phyloP scores from a whole-genome alignment of 2,888 invertebrate genomes.

The Andrena flavipes region DNA sequence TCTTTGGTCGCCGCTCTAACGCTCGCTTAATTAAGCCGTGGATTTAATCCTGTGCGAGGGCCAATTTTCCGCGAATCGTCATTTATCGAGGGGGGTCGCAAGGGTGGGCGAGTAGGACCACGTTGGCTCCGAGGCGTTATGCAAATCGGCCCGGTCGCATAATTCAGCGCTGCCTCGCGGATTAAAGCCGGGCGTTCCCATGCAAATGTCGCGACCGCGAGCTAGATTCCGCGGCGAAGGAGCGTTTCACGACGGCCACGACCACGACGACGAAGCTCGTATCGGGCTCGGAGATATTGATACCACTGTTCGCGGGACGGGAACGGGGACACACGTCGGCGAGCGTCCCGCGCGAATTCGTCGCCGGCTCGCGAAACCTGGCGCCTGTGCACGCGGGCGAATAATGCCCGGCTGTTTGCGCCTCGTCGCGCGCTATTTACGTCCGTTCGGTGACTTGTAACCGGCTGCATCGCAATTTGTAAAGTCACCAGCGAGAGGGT shows the following conservation, averaged over 20 bases:
- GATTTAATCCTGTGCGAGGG: conserved; percentile 66
- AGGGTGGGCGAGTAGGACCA: conserved; percentile 33
- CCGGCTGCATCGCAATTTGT: conserved; percentile 55
- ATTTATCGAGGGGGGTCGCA: conserved; percentile 74
- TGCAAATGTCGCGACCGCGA: conserved; percentile 70
- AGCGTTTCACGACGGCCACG: conserved; percentile 39
- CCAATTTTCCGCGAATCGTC: conserved; percentile 80
- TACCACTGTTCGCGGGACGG: neutral
- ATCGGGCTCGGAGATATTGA: conserved; percentile 21
- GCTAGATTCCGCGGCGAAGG: conserved; percentile 46
- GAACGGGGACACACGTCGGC: neutral
- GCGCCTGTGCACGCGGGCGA: conserved; percentile 17
- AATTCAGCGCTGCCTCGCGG: conserved; percentile 76
- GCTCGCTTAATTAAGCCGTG: conserved; percentile 73
- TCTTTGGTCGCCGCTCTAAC: conserved; percentile 60
- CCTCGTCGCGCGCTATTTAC: conserved; percentile 50
- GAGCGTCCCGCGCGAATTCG: conserved; percentile 19
- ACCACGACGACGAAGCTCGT: neutral
- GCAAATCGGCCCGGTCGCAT: conserved; percentile 78
- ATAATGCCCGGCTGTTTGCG: conserved; percentile 25
- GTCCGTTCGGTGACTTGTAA: conserved; percentile 36
- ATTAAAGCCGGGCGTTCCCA: conserved; percentile 76
- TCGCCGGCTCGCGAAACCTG: conserved; percentile 4
- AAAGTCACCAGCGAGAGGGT: conserved; percentile 31
- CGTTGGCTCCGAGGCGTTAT: conserved; percentile 73